These are phyloP conservation scores for Leptinotarsa lineolata DNA, from an alignment of 1,140 invertebrate genomes.

Conservation along the genomic window DNA sequence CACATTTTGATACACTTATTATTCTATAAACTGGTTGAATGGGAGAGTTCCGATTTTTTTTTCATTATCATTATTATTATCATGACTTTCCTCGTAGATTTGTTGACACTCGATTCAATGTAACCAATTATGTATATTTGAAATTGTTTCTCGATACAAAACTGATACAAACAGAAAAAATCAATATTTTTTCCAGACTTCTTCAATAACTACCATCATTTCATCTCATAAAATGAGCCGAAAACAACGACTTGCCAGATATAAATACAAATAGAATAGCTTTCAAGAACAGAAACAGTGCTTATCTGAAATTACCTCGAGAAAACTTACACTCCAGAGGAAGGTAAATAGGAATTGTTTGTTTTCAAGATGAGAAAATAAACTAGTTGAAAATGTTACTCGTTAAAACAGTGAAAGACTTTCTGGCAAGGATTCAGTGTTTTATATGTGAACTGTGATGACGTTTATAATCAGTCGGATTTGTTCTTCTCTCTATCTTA, in stretches of 20 bases:
- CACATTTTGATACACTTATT: too few species aligned
- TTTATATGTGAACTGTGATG: too few species aligned
- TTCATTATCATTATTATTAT: too few species aligned
- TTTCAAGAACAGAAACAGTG: conserved; percentile 6
- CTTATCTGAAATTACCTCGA: conserved; percentile 19
- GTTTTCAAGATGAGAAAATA: neutral
- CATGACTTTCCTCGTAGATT: too few species aligned
- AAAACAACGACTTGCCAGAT: neutral
- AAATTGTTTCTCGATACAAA: too few species aligned
- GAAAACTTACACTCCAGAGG: conserved; percentile 11
- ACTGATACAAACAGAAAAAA: neutral
- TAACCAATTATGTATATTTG: too few species aligned
- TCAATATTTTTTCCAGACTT: neutral
- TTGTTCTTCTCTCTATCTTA: too few species aligned
- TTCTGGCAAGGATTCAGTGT: too few species aligned
- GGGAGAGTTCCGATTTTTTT: too few species aligned
- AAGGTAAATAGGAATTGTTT: conserved; percentile 18
- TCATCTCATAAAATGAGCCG: neutral
- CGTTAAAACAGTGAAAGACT: neutral
- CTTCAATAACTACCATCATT: neutral
- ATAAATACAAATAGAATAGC: conserved; percentile 11
- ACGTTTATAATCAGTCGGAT: too few species aligned
- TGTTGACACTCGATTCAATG: too few species aligned
- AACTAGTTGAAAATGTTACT: neutral
- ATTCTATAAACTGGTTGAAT: too few species aligned